Base-by-base conservation (phyloP, 1,140 invertebrate species). In the Bombus balteatus region DNA sequence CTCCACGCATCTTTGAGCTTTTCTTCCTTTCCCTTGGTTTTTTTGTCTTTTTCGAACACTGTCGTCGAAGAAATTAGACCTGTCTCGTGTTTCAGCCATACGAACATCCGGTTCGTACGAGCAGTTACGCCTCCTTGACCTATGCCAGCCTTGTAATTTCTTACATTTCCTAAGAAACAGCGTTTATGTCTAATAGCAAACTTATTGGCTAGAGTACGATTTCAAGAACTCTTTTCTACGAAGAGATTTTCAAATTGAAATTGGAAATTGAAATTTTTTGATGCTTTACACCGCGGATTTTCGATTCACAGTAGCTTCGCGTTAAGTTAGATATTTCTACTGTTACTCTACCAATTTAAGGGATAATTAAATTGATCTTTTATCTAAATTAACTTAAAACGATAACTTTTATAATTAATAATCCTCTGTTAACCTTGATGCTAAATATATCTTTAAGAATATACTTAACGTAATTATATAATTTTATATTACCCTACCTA, bases 31-130 rank as follows among this genome's bases (percentile, higher is more conserved):
- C 73, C 65, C 32, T 73, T 37, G 12, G 8, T 34, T 82, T 87
- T 82, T 88, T 86, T 86, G 83, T 87, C 83, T 88, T 87, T 37
- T 68, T 53, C 77, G 73, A 87, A 83, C 62, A 89, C 91, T 89
- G 90, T 92, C 88, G 87, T 89, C 90, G 72, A 77, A 89, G 89
- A 90, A 91, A 92, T 90, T 92, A 89, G 88, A 92, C 84, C 91
- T 90, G 89, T 87, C 82, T 92, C 91, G 72, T 82, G 78, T 92
- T 92, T 90, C 90, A 81, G 53, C 68, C 85, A 87, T 86, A 59
- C 80, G 86, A 89, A 85, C 88, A 92, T 92, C 91, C 91, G 89
- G 87, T 86, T 70, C 47, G 41, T 84, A 72, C 72, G 81, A 89
- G 84, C 39, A 84, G 87, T 89, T 87, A 89, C 73, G 79, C 79